phyloP scores from a whole-genome alignment of 2,797 vertebrate species.

The Poeciliopsis infans region DNA sequence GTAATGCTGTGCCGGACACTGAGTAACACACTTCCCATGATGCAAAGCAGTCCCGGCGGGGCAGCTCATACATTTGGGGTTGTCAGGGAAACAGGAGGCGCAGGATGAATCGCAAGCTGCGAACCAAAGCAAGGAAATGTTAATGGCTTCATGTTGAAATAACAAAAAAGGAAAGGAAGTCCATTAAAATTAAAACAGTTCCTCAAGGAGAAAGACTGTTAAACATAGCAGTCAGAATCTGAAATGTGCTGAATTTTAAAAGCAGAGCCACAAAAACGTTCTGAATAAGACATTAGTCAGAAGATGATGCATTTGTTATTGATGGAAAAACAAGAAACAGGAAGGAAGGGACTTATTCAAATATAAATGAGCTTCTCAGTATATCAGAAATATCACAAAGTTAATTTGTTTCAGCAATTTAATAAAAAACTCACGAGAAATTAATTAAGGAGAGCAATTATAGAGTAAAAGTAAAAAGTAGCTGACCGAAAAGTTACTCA shows the following conservation, averaged over 20 bases:
- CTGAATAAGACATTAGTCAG: not conserved
- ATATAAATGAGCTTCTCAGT: not conserved
- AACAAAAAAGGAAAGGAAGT: slow-evolving; percentile 11
- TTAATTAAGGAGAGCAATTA: not conserved
- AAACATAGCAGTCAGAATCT: not conserved
- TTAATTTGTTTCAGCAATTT: not conserved
- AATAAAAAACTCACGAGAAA: not conserved
- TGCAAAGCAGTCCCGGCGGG: slow-evolving; percentile 78
- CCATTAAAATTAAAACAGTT: slow-evolving; percentile 4
- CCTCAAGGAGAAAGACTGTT: not conserved
- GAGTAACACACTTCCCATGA: slow-evolving; percentile 82
- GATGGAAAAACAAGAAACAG: not conserved
- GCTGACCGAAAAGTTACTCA: too few relatives aligned
- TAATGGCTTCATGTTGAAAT: slow-evolving; percentile 11
- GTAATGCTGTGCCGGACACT: slow-evolving; percentile 85
- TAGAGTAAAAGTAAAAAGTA: too few relatives aligned
- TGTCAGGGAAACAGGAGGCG: slow-evolving; percentile 84
- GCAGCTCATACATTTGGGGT: slow-evolving; percentile 84
- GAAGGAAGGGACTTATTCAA: not conserved
- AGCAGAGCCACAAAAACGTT: not conserved
- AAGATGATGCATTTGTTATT: too few relatives aligned
- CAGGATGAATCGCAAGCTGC: slow-evolving; percentile 89
- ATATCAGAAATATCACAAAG: not conserved
- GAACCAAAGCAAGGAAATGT: slow-evolving; percentile 20
- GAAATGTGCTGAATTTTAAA: not conserved